Percentiles rank a stretch among this genome's conserved stretches.
phyloP scores from a whole-genome alignment of 2,113 vertebrate genomes.

The Spilogale gracilis region DNA sequence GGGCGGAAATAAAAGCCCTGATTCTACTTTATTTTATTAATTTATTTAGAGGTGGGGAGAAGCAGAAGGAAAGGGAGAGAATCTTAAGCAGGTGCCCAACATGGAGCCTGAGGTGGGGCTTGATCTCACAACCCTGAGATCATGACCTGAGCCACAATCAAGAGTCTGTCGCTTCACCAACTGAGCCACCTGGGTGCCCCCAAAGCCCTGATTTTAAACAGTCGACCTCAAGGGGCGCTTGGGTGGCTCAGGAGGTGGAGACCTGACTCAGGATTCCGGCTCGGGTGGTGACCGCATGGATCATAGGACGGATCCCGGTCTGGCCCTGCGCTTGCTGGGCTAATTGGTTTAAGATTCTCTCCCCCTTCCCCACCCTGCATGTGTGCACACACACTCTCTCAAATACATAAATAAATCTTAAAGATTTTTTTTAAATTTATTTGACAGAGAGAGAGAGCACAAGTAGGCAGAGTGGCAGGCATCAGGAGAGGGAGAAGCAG shows the following conservation, averaged over 20 bases:
- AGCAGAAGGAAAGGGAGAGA: background rate
- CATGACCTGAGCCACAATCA: background rate
- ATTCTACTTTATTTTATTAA: background rate
- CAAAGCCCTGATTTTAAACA: background rate
- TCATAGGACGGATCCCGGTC: background rate
- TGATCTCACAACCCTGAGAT: background rate
- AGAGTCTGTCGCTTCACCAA: background rate
- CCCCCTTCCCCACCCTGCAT: background rate
- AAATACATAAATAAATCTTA: background rate
- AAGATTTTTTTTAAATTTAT: no score
- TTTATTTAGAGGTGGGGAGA: background rate
- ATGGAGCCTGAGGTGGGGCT: background rate
- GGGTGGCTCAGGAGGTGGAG: background rate
- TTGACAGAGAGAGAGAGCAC: no score
- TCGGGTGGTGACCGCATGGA: background rate
- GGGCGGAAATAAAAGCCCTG: background rate
- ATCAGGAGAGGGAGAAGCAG: no score
- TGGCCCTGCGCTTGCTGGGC: background rate
- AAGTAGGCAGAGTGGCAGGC: no score
- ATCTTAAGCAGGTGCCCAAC: background rate
- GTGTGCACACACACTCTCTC: background rate
- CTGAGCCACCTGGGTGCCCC: background rate
- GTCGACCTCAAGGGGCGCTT: background rate
- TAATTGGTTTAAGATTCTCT: background rate
- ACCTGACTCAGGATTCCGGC: background rate